Evolutionary conservation across 2,113 vertebrate species (phyloP).

Genomic region (Bolborhynchus lineola): DNA sequence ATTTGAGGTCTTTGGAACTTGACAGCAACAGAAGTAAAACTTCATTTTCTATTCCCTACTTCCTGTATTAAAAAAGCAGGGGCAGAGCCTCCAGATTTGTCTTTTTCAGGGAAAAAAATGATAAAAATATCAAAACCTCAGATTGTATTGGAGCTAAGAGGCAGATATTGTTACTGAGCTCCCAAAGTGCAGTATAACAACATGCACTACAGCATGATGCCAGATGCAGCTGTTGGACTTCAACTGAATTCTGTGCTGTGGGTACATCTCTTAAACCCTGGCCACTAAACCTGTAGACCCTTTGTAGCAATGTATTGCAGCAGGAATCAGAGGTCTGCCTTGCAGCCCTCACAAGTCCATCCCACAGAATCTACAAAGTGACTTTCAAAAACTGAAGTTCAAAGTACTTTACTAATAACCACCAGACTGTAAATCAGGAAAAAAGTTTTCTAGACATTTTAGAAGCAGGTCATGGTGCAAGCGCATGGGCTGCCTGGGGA

Average conservation of each 20-base stretch:
- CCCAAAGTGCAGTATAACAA: neutral
- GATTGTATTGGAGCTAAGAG: fast-evolving
- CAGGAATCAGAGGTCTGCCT: neutral
- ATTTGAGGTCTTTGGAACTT: neutral
- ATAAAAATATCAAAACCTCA: neutral
- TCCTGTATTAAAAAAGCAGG: neutral
- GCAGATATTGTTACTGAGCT: neutral
- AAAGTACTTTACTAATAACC: neutral
- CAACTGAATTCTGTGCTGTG: neutral
- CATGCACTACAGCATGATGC: neutral
- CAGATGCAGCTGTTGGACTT: neutral
- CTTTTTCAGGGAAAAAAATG: neutral
- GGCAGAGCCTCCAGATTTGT: neutral
- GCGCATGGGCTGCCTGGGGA: neutral
- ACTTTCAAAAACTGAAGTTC: neutral
- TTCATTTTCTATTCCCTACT: neutral
- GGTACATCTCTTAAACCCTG: neutral
- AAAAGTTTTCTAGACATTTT: neutral
- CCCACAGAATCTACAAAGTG: neutral
- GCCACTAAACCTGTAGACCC: neutral
- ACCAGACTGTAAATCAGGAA: neutral
- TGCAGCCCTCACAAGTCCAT: neutral
- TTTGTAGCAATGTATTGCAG: neutral
- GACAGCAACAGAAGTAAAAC: neutral
- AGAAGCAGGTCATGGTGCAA: neutral